These are phyloP conservation scores for Eristalis pertinax DNA, from an alignment of 2,888 invertebrate species.

Conservation along the genomic window DNA sequence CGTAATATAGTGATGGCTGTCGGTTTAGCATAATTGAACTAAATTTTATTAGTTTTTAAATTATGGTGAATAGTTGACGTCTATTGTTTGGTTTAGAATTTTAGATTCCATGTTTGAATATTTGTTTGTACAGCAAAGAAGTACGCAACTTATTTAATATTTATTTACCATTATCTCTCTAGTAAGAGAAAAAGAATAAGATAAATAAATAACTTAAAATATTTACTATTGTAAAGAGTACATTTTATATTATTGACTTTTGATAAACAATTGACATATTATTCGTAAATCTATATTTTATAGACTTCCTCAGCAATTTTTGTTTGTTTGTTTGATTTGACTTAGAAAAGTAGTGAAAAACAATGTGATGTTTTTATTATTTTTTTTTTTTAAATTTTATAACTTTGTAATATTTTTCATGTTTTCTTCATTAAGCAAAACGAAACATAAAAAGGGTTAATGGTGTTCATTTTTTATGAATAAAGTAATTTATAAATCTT, in stretches of 20 bases:
- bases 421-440: conserved; percentile 45
- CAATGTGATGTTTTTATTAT: conserved; percentile 49
- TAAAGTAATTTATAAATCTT: conserved; percentile 68
- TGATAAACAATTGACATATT: conserved; percentile 61
- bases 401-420: conserved; percentile 45
- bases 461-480: conserved; percentile 71
- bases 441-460: conserved; percentile 59
- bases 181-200: conserved; percentile 56
- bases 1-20: conserved; percentile 38
- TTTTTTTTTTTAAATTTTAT: conserved; percentile 28
- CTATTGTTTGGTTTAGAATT: conserved; percentile 42
- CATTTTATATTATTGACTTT: conserved; percentile 66
- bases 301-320: conserved; percentile 66
- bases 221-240: conserved; percentile 72
- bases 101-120: conserved; percentile 56
- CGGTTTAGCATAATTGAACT: conserved; percentile 51
- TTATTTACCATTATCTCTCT: conserved; percentile 70
- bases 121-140: conserved; percentile 62
- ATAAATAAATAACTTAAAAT: conserved; percentile 67
- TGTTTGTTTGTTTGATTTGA: conserved; percentile 47
- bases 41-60: conserved; percentile 69
- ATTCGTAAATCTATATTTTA: conserved; percentile 64
- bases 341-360: conserved; percentile 59
- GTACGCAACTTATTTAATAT: conserved; percentile 65
- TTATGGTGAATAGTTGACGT: conserved; percentile 38